Conservation (phyloP, 2,797 vertebrate genomes). For the Typhlichthys subterraneus region DNA sequence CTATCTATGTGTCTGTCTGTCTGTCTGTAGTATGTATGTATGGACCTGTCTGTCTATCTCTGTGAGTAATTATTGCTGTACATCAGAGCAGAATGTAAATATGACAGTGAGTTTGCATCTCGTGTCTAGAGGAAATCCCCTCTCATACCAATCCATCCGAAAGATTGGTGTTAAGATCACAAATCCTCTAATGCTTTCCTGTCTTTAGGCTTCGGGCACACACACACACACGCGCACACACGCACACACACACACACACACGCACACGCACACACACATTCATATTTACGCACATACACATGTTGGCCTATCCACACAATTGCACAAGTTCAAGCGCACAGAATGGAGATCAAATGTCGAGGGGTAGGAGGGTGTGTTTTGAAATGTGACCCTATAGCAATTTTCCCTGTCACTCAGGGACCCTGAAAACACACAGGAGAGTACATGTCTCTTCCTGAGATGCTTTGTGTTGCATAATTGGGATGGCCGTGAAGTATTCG, state of each 20-base stretch:
- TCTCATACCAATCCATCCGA: slow-evolving; percentile 33
- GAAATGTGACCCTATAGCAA: slow-evolving; percentile 61
- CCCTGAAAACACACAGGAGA: slow-evolving; percentile 44
- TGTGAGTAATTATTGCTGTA: slow-evolving; percentile 21
- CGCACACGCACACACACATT: slow-evolving; percentile 13
- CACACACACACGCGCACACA: slow-evolving; percentile 6
- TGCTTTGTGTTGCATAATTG: slow-evolving; percentile 26
- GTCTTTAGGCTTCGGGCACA: slow-evolving; percentile 45
- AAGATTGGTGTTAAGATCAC: slow-evolving; percentile 29
- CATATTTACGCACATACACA: slow-evolving; percentile 4
- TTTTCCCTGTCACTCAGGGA: slow-evolving; percentile 56
- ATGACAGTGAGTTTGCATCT: slow-evolving; percentile 7
- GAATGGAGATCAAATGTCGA: slow-evolving; percentile 59
- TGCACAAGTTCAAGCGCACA: slow-evolving; percentile 4
- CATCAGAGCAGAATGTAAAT: slow-evolving; percentile 17
- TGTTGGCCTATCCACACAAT: background rate
- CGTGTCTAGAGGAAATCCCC: slow-evolving; percentile 5
- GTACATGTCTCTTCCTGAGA: slow-evolving; percentile 49
- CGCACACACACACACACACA: slow-evolving; percentile 4
- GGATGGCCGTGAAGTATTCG: slow-evolving; percentile 13
- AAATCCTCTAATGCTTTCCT: slow-evolving; percentile 44
- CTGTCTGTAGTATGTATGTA: no score
- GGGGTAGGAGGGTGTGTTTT: slow-evolving; percentile 45
- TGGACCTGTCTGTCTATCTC: no score
- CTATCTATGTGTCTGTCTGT: no score